A percentile compares a stretch with the other conserved stretches of the same genome.
These are phyloP conservation scores for Therioaphis trifolii DNA, from an alignment of 2,888 invertebrate species.

Conservation along the genomic window DNA sequence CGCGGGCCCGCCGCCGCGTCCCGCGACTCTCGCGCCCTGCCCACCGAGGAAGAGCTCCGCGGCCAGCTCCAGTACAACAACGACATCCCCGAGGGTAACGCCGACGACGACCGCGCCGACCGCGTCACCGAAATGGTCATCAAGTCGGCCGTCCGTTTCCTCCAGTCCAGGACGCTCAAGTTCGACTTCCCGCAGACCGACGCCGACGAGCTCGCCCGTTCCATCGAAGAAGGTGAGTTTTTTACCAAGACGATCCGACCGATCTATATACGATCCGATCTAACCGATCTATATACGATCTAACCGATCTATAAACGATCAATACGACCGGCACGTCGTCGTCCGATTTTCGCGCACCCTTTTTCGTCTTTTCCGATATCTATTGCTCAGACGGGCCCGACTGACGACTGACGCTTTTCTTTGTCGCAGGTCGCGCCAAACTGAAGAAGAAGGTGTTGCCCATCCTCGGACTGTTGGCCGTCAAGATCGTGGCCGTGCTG, in stretches of 20 bases:
- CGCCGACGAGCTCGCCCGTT: conserved; percentile 75
- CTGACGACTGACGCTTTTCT: too few relatives aligned
- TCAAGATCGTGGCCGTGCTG: conserved; percentile 78
- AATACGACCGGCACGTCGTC: too few relatives aligned
- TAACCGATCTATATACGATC: neutral
- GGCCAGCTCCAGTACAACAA: conserved; percentile 44
- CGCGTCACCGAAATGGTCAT: conserved; percentile 73
- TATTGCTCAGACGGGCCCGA: too few relatives aligned
- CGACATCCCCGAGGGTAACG: conserved; percentile 69
- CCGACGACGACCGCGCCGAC: conserved; percentile 69
- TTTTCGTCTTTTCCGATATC: neutral
- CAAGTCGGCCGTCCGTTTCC: conserved; percentile 73
- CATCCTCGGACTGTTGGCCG: conserved; percentile 77
- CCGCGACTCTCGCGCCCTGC: conserved; percentile 67
- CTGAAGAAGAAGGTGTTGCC: conserved; percentile 80
- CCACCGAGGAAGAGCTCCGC: conserved; percentile 68
- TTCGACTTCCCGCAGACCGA: conserved; percentile 79
- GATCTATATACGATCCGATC: too few relatives aligned
- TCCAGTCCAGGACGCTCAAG: conserved; percentile 76
- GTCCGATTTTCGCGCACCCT: too few relatives aligned
- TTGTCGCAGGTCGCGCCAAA: conserved; percentile 81
- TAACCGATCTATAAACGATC: too few relatives aligned
- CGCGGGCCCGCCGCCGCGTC: conserved; percentile 64
- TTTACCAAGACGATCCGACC: too few relatives aligned
- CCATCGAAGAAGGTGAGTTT: conserved; percentile 82